Conservation (phyloP, 2,888 invertebrate genomes). For the Craniophora ligustri region DNA sequence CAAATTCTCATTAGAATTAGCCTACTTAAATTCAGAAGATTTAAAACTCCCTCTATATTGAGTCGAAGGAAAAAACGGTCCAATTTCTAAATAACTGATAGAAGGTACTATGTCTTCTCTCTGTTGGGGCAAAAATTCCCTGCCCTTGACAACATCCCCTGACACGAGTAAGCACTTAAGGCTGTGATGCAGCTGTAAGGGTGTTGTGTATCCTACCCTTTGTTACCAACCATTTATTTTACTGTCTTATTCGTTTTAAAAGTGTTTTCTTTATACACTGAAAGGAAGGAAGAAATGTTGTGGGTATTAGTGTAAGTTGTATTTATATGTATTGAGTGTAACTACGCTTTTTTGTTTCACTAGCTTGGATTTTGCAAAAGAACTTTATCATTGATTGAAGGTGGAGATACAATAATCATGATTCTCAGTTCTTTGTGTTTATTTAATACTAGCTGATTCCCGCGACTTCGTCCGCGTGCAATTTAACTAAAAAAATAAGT, state of each 20-base stretch:
- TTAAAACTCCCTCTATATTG: too few relatives aligned
- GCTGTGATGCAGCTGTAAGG: conserved; percentile 44
- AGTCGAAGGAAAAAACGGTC: neutral
- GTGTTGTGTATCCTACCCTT: conserved; percentile 52
- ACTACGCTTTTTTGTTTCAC: neutral
- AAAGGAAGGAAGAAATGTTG: conserved; percentile 20
- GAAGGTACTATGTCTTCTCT: conserved; percentile 17
- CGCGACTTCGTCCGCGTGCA: too few relatives aligned
- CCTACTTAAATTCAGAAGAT: too few relatives aligned
- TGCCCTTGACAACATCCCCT: conserved; percentile 39
- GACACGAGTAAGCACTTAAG: conserved; percentile 57
- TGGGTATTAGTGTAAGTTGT: conserved; percentile 24
- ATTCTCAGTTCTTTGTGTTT: too few relatives aligned
- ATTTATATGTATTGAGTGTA: conserved; percentile 8
- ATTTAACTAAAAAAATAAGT: too few relatives aligned
- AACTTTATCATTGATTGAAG: too few relatives aligned
- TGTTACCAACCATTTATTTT: conserved; percentile 52
- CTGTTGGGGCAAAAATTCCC: conserved; percentile 21
- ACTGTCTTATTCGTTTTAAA: conserved; percentile 54
- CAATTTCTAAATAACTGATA: conserved; percentile 17
- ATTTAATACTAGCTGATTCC: too few relatives aligned
- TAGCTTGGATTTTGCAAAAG: too few relatives aligned
- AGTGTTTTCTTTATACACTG: conserved; percentile 44
- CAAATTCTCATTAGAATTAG: too few relatives aligned
- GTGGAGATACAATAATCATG: too few relatives aligned